phyloP scores from a whole-genome alignment of 2,113 vertebrate species.

The Eublepharis macularius region DNA sequence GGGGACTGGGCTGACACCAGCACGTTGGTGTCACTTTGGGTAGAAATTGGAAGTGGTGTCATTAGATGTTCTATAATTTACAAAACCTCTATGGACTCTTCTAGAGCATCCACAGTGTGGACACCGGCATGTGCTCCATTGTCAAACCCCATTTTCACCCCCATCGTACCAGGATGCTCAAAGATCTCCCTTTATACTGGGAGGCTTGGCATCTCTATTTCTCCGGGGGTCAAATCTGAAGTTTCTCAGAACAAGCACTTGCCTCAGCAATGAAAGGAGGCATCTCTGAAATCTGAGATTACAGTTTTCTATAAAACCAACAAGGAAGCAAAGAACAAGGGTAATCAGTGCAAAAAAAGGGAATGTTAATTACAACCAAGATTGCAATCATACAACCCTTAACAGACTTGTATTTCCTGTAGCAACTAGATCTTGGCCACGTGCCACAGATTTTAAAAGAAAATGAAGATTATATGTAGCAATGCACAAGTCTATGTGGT shows the following conservation, averaged over 20 bases:
- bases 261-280: background rate
- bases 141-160: too few relatives aligned
- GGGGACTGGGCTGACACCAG: too few relatives aligned
- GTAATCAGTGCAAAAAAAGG: slow-evolving; percentile 1
- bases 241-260: background rate
- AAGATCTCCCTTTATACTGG: too few relatives aligned
- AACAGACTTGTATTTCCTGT: slow-evolving; percentile 24
- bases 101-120: too few relatives aligned
- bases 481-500: background rate
- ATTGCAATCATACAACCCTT: slow-evolving; percentile 38
- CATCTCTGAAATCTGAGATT: slow-evolving; percentile 28
- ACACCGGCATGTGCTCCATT: too few relatives aligned
- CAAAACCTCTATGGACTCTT: too few relatives aligned
- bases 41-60: too few relatives aligned
- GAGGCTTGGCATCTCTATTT: too few relatives aligned
- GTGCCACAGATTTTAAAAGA: background rate
- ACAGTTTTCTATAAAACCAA: background rate
- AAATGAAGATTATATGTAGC: background rate
- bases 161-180: too few relatives aligned
- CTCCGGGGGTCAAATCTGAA: background rate
- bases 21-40: too few relatives aligned
- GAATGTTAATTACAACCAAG: slow-evolving; percentile 14
- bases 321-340: slow-evolving; percentile 11
- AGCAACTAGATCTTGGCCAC: slow-evolving; percentile 11
- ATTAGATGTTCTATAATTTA: too few relatives aligned